phyloP scores from a whole-genome alignment of 1,140 invertebrate genomes.

The Scylla paramamosain region DNA sequence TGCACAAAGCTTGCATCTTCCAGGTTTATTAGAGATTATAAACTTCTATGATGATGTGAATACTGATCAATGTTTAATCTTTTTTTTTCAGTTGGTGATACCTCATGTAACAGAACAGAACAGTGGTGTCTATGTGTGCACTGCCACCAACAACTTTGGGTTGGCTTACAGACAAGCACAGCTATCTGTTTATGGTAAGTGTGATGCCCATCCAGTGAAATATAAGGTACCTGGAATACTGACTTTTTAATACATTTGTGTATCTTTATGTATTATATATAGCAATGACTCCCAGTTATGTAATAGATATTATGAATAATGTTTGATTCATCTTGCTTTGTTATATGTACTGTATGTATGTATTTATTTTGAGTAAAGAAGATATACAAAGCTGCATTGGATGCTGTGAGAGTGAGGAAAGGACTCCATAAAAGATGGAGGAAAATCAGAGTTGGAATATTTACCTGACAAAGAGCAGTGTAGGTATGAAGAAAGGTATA shows the following conservation, averaged over 20 bases:
- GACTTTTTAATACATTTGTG: too few species aligned
- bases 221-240: neutral
- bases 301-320: neutral
- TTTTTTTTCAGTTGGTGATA: constrained; percentile 55
- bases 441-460: too few species aligned
- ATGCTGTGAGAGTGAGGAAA: too few species aligned
- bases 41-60: too few species aligned
- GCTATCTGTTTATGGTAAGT: constrained; percentile 59
- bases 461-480: too few species aligned
- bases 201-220: neutral
- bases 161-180: constrained; percentile 64
- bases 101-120: constrained; percentile 44
- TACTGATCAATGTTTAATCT: neutral
- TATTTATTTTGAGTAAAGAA: neutral
- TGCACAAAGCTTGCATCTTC: too few species aligned
- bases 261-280: neutral
- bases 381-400: too few species aligned
- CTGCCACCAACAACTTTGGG: constrained; percentile 68
- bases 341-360: neutral
- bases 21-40: too few species aligned
- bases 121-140: constrained; percentile 64
- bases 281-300: neutral
- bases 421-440: too few species aligned
- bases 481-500: too few species aligned
- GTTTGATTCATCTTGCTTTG: neutral